A percentile compares a stretch with the other conserved stretches of the same genome.
Conservation (phyloP, 2,113 vertebrate genomes). For the Hypomesus transpacificus region DNA sequence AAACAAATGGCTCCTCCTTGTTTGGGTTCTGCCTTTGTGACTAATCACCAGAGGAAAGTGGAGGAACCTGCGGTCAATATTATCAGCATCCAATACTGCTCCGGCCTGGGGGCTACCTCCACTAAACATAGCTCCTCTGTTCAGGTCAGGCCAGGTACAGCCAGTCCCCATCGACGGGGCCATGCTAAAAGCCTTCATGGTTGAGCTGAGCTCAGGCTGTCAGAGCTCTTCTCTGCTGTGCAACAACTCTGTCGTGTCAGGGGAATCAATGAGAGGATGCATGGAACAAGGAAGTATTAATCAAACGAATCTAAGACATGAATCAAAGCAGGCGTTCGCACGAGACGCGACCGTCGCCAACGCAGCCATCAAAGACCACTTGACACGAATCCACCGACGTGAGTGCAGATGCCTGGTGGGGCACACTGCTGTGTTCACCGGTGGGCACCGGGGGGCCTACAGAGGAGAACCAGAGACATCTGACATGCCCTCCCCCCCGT, state of each 20-base stretch:
- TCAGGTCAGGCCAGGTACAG: slow-evolving; percentile 7
- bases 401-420: too few species aligned
- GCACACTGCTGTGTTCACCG: too few species aligned
- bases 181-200: neutral
- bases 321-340: neutral
- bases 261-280: slow-evolving; percentile 31
- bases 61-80: slow-evolving; percentile 3
- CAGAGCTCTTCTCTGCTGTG: slow-evolving; percentile 21
- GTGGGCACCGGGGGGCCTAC: too few species aligned
- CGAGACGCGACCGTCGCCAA: slow-evolving; percentile 17
- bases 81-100: slow-evolving; percentile 14
- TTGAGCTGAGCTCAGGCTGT: neutral
- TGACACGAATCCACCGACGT: neutral
- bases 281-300: slow-evolving; percentile 15
- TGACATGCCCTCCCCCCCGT: too few species aligned
- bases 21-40: slow-evolving; percentile 5
- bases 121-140: neutral
- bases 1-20: neutral
- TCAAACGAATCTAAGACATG: neutral
- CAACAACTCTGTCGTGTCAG: slow-evolving; percentile 21
- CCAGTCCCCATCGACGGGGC: neutral
- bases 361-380: slow-evolving; percentile 10
- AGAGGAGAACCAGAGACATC: too few species aligned
- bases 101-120: neutral
- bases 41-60: neutral